phyloP scores from a whole-genome alignment of 2,888 invertebrate genomes.

The Diaphora mendica region DNA sequence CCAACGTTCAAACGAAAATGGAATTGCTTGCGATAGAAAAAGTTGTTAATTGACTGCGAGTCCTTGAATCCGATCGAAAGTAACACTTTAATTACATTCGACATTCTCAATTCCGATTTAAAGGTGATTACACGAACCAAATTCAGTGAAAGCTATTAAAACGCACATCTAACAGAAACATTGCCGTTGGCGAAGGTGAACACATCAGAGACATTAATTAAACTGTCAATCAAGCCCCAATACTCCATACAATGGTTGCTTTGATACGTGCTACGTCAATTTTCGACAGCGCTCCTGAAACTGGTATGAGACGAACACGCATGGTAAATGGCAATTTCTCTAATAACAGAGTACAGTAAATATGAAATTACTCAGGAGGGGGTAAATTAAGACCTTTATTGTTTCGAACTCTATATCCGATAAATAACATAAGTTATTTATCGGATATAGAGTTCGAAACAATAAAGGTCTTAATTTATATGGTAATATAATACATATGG shows the following conservation, averaged over 20 bases:
- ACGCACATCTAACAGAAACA: conserved; percentile 33
- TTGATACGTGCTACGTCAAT: conserved; percentile 59
- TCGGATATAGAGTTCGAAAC: too few species aligned
- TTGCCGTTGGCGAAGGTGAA: conserved; percentile 49
- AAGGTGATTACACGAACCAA: conserved; percentile 37
- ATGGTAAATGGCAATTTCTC: conserved; percentile 33
- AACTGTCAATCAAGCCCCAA: conserved; percentile 64
- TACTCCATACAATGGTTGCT: conserved; percentile 57
- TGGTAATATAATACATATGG: too few species aligned
- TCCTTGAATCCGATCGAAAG: conserved; percentile 7
- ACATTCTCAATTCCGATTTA: conserved; percentile 27
- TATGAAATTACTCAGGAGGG: not conserved
- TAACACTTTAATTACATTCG: conserved; percentile 25
- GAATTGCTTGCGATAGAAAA: not conserved
- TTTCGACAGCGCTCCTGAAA: conserved; percentile 39
- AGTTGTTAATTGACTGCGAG: conserved; percentile 5
- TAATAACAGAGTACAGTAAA: conserved; percentile 23
- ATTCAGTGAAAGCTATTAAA: conserved; percentile 47
- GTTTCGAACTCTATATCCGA: not conserved
- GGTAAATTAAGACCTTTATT: not conserved
- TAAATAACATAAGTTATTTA: not conserved
- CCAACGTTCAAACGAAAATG: not conserved
- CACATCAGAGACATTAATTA: conserved; percentile 66
- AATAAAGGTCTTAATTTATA: too few species aligned
- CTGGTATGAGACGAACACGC: conserved; percentile 23